Evolutionary conservation across 2,888 invertebrate genomes (phyloP).

Genomic region (Hirtodrosophila duncani): DNA sequence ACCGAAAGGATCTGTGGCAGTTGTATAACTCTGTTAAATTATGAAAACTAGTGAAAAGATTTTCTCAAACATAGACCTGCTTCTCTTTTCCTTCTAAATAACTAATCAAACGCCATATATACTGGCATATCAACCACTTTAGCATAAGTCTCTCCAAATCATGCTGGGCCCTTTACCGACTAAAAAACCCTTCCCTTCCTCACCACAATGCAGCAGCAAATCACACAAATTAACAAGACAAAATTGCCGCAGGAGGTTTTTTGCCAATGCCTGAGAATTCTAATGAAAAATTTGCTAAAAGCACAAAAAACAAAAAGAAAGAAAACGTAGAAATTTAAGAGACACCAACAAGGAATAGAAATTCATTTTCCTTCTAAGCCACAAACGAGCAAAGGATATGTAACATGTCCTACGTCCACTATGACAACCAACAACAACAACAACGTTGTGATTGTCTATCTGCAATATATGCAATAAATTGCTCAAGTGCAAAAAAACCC

Average conservation of each 20-base stretch:
- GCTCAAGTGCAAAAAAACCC: constrained; percentile 52
- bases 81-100: too few species aligned
- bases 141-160: too few species aligned
- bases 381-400: constrained; percentile 2
- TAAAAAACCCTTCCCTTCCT: background rate
- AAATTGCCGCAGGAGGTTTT: constrained; percentile 68
- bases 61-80: too few species aligned
- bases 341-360: constrained; percentile 2
- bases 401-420: too few species aligned
- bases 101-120: too few species aligned
- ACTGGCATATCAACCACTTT: too few species aligned
- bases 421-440: constrained; percentile 7
- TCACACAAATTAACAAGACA: constrained; percentile 70
- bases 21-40: too few species aligned
- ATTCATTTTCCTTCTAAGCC: too few species aligned
- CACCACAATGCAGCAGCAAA: constrained; percentile 57
- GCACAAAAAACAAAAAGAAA: constrained; percentile 12
- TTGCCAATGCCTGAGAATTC: constrained; percentile 39
- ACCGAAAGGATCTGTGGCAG: too few species aligned
- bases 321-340: constrained; percentile 20
- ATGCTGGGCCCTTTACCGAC: too few species aligned
- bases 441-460: constrained; percentile 33
- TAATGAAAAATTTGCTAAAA: constrained; percentile 54
- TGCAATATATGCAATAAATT: constrained; percentile 63
- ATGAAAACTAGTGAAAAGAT: too few species aligned